Base-by-base conservation (phyloP, 92 coral and sea anemone species). In the Epizoanthus rinbou region DNA sequence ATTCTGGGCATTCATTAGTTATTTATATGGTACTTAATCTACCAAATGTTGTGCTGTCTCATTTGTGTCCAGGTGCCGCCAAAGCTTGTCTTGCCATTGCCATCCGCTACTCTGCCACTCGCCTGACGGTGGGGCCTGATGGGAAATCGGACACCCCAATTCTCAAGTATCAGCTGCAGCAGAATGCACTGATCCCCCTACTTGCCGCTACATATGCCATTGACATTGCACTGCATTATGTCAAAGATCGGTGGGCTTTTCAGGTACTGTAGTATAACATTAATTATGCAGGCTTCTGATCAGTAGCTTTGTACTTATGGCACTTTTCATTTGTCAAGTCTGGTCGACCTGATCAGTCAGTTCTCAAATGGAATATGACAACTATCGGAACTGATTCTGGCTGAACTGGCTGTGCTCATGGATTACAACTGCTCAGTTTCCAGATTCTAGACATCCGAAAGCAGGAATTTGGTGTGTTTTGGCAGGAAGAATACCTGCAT, bases 61-160 rank as follows among this genome's bases (percentile, higher is more conserved):
- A 28, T 28, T 28, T 28, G 31, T 33, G 13, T 33, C 47, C 79
- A 86, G 95, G 95, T 57, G 95, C 95, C 28, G 65, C 95, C 25
- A 92, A 92, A 87, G 91, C 91, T 22, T 89, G 87, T 23, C 74
- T 89, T 31, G 80, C 97, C 50, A 91, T 92, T 72, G 94, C 97
- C 54, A 82, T 91, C 28, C 94, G 92, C 67, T 92, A 92, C 86
- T 89, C 97, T 14, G 88, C 94, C 14, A 92, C 97, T 68, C 94
- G 97, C 52, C 94, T 92, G 81, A 91, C 97, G 45, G 94, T 92
- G 47, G 97, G 97, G 8, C 94, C 97, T 45, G 88, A 85, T 39
- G 97, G 97, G 11, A 87, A 82, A 57, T 92, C 97, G 24, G 89
- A 92, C 76, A 92, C 93, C 4, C 92, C 97, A 4, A 92, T 92